These are phyloP conservation scores for Euproctis similis DNA, from an alignment of 2,888 invertebrate species.

Conservation along the genomic window DNA sequence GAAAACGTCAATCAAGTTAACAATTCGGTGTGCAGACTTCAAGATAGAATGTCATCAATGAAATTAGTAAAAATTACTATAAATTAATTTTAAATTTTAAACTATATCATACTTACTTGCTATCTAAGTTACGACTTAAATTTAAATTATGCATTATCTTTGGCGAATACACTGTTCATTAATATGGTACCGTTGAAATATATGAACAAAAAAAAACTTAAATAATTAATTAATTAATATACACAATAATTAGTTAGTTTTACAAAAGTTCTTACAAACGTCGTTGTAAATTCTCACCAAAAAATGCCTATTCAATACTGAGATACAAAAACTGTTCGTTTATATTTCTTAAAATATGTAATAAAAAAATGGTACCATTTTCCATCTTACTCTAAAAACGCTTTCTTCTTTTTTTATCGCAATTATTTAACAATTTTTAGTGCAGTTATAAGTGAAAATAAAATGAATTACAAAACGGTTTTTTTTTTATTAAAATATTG, in stretches of 20 bases:
- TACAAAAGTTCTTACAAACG: conserved; percentile 51
- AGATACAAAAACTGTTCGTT: conserved; percentile 46
- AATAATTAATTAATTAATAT: no score
- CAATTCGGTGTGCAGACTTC: no score
- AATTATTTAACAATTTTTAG: no score
- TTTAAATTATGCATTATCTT: conserved; percentile 72
- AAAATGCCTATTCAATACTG: conserved; percentile 66
- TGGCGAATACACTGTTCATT: conserved; percentile 72
- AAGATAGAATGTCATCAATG: conserved; percentile 11
- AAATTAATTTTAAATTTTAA: no score
- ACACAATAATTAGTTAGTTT: conserved; percentile 26
- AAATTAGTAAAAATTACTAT: conserved; percentile 17
- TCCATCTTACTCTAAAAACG: no score
- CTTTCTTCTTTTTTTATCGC: no score
- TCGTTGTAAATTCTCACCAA: conserved; percentile 73
- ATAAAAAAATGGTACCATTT: conserved; percentile 58
- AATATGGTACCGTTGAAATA: conserved; percentile 62
- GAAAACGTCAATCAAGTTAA: no score
- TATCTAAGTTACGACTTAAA: conserved; percentile 43
- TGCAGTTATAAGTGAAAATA: no score
- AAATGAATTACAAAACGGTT: no score
- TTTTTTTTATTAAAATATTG: no score
- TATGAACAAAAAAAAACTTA: no score
- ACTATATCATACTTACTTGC: conserved; percentile 30
- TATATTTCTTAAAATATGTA: conserved; percentile 17